A percentile compares a stretch with the other conserved stretches of the same genome.
phyloP scores from a whole-genome alignment of 1,140 invertebrate species.

The Anastrepha ludens region DNA sequence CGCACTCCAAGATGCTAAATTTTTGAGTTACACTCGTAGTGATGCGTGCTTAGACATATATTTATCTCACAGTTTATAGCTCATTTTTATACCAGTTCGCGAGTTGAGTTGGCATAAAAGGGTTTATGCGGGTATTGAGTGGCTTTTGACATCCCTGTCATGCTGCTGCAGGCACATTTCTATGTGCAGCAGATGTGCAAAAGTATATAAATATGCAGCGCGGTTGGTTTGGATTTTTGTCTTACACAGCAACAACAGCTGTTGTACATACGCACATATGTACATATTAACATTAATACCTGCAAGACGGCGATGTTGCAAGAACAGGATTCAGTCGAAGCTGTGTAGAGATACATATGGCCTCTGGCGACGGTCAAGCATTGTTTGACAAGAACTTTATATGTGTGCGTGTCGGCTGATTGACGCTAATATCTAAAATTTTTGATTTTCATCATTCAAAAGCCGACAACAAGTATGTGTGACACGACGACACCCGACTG shows the following conservation, averaged over 20 bases:
- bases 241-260: neutral
- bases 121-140: slow-evolving; percentile 10
- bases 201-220: too few species aligned
- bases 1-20: neutral
- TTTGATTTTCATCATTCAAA: too few species aligned
- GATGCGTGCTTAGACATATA: neutral
- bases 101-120: neutral
- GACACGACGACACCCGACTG: too few species aligned
- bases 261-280: neutral
- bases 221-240: too few species aligned
- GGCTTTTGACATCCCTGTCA: slow-evolving; percentile 9
- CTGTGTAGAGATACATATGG: neutral
- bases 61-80: neutral
- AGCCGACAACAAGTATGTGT: too few species aligned
- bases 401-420: too few species aligned
- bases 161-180: neutral
- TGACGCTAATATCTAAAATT: too few species aligned
- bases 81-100: slow-evolving; percentile 40
- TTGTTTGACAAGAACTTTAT: too few species aligned
- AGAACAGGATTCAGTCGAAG: slow-evolving; percentile 22
- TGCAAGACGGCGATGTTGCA: neutral
- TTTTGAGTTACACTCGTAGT: too few species aligned
- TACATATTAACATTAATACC: neutral
- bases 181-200: neutral
- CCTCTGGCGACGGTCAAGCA: too few species aligned